Percentiles rank a stretch among this genome's conserved stretches.
Evolutionary conservation across 2,797 vertebrate genomes (phyloP).

Genomic region (Falco novaeseelandiae): DNA sequence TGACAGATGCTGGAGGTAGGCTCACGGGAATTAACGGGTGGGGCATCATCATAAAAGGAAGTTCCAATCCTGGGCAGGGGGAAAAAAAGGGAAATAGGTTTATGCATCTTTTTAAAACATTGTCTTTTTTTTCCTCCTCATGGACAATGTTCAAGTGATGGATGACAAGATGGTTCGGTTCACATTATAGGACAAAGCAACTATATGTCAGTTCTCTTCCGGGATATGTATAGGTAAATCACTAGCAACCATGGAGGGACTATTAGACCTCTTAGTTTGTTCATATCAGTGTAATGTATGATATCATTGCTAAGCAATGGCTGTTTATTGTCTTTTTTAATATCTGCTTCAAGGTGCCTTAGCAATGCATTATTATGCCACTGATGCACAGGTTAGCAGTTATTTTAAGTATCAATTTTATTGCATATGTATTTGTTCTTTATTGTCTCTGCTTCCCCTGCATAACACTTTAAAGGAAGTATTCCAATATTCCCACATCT

Average conservation of each 20-base stretch:
- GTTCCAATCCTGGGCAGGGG: conserved; percentile 87
- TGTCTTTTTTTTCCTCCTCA: background rate
- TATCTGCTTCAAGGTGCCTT: background rate
- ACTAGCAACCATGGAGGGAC: background rate
- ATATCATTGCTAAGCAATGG: background rate
- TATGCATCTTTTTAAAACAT: background rate
- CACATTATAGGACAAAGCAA: background rate
- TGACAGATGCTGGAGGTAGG: conserved; percentile 99
- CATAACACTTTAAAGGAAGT: background rate
- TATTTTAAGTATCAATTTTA: conserved; percentile 36
- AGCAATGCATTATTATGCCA: background rate
- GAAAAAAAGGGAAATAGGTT: background rate
- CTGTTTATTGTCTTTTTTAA: background rate
- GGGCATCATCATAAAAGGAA: conserved; percentile 99
- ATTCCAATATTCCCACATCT: background rate
- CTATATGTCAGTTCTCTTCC: background rate
- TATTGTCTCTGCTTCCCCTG: background rate
- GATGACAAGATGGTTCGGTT: conserved; percentile 27
- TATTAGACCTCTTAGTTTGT: background rate
- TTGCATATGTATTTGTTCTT: background rate
- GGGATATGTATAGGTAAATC: background rate
- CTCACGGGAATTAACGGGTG: conserved; percentile 98
- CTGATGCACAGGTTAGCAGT: background rate
- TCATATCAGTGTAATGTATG: background rate
- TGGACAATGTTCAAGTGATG: conserved; percentile 5